Base-by-base conservation (phyloP, 1,140 invertebrate genomes). In the Notospermus geniculatus region DNA sequence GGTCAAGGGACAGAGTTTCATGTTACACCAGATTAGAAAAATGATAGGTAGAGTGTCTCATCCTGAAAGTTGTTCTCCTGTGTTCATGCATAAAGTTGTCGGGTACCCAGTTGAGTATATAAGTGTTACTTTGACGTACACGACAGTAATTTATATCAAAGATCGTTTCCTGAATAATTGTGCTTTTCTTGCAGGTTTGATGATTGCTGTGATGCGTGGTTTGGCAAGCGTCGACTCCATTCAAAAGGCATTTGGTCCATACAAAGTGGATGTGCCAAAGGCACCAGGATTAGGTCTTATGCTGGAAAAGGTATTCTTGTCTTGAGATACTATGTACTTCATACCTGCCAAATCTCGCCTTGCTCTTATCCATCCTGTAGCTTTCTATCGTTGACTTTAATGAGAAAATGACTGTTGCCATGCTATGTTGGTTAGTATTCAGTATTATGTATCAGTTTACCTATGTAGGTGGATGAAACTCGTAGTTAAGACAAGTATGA, bases 21-120 rank as follows among this genome's bases (percentile, higher is more conserved):
- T 99, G 92, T 74, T 99, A 68, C 96, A 99, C 85, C 97, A 99
- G 82, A 99, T 99, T 61, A 85, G 97, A 46, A 99, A 99, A 86
- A 99, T 99, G 96, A 83, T 87, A 29, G 84, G 83, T 83, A 64
- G 66, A 70, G 63, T n/a, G n/a, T n/a, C n/a, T n/a, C n/a, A n/a
- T n/a, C n/a, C n/a, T n/a, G 19, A n/a, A 1, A 50, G 23, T 56
- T 30, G 19, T n/a, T n/a, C n/a, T n/a, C n/a, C n/a, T n/a, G n/a
- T n/a, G n/a, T n/a, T n/a, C n/a, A n/a, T n/a, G n/a, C n/a, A n/a
- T n/a, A n/a, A n/a, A n/a, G n/a, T n/a, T n/a, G n/a, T n/a, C n/a
- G n/a, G n/a, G n/a, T n/a, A n/a, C n/a, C n/a, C n/a, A n/a, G n/a
- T n/a, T n/a, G n/a, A n/a, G n/a, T n/a, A n/a, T n/a, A n/a, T n/a